phyloP scores from a whole-genome alignment of 2,113 vertebrate genomes.

The Tupaia chinensis region DNA sequence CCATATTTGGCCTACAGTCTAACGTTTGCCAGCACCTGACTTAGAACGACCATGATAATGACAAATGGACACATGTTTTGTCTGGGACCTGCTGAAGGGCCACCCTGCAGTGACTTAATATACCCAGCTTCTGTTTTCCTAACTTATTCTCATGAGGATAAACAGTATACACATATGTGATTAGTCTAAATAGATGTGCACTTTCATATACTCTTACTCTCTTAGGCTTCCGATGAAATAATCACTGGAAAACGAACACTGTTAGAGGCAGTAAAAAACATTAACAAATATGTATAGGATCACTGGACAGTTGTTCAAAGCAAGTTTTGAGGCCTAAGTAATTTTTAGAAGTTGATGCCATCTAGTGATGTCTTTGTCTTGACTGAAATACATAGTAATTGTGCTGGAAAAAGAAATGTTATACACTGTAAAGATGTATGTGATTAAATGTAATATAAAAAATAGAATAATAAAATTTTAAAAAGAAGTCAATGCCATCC shows the following conservation, averaged over 20 bases:
- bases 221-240: not conserved
- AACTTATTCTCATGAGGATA: not conserved
- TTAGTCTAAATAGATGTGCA: not conserved
- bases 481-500: not conserved
- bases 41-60: not conserved
- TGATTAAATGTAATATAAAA: too few species aligned
- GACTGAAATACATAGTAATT: too few species aligned
- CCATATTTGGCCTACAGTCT: not conserved
- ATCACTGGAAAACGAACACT: not conserved
- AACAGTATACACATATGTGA: not conserved
- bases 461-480: too few species aligned
- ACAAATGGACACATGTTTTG: too few species aligned
- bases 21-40: not conserved
- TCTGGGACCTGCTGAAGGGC: not conserved
- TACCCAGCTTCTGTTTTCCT: not conserved
- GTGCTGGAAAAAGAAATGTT: too few species aligned
- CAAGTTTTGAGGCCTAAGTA: not conserved
- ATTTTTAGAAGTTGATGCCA: not conserved
- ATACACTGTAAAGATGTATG: too few species aligned
- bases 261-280: not conserved
- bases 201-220: not conserved
- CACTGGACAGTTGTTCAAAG: not conserved
- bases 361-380: too few species aligned
- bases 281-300: not conserved
- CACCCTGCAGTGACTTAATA: not conserved